Base-by-base conservation (phyloP, 1,140 invertebrate genomes). In the Mycetomoellerius zeteki region DNA sequence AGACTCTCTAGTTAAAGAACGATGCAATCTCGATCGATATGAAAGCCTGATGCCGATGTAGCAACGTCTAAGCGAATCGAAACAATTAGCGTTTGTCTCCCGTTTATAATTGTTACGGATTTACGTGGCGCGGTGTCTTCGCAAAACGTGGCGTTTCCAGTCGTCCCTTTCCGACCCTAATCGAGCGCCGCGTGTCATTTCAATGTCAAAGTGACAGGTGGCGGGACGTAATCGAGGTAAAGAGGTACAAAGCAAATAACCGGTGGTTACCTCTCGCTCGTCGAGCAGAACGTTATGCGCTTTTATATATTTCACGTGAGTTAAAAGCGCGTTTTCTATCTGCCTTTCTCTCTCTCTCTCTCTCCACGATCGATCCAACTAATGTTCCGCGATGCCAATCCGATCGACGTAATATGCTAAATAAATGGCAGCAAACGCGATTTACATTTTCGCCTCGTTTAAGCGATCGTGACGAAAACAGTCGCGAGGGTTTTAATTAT, bases 371-470 rank as follows among this genome's bases (percentile, higher is more conserved):
- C 69, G 69, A 84, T 84, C 33, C 65, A 27, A 71, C 64, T 37
- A n/a, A 56, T 24, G 50, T 47, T 19, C 16, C 30, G 43, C 60
- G 60, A 65, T 62, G 37, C 58, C 37, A 47, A 21, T 16, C 73
- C 75, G 58, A 78, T 78, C 54, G 43, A 47, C 62, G 47, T 82
- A 58, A 82, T 73, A 47, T 58, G 54, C 37, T 50, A 60, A 84
- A 84, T 84, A 82, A 82, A 82, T 82, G 69, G 80, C 67, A 73
- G 67, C 67, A 60, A 73, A 82, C 37, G 24, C 37, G 43, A 82
- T 82, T 82, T 73, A 56, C 67, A 73, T 72, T 73, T 30, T 60
- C 54, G 14, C 24, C 37, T 30, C 67, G 52, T 82, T 47, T 27
- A 24, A 73, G 37, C 24, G 19, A 73, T 58, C 67, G 50, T 33